Evolutionary conservation across 2,888 invertebrate genomes (phyloP), one percentile per base, ranked within the genome.

Genomic region (Heliconius aoede): DNA sequence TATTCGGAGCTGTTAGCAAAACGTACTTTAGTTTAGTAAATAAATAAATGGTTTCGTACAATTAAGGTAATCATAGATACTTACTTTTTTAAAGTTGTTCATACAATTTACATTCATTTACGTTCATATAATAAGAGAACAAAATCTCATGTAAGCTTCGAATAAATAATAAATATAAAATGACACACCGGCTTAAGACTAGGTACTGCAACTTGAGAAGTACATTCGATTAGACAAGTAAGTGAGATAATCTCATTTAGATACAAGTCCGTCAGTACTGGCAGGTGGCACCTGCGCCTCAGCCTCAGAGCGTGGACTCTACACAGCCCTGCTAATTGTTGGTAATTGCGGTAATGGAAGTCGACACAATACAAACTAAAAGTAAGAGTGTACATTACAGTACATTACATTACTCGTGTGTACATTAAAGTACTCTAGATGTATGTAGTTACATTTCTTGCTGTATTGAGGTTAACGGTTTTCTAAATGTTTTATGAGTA

Each of bases 241-340:
- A 46, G 18, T 36, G 24, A 65, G 15, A 26, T 65, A 65, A 65
- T 30, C 30, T 32, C 30, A 55, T 32, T 55, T n/a, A n/a, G 30
- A 55, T n/a, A 30, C 21, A 65, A 28, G 51, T 69, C 30, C 28
- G 11, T 46, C 68, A 60, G 32, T 26, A 26, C 9, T 51, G 30
- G 24, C 55, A 55, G 55, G 55, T 55, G 11, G 58, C 58, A 60
- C 58, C 68, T 15, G 68, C 4, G 18, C 26, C 26, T 46, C 18
- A 15, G 28, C 40, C 21, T 7, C 60, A 15, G 2, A 60, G 26
- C 11, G 60, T 26, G 60, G 24, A 60, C 15, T 15, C 36, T 65
- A 55, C 71, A 64, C 46, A 75, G 28, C 32, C 64, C 40, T 24
- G 60, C 68, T 75, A 75, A 75, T 75, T 71, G 64, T 71, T 30